A percentile compares a stretch with the other conserved stretches of the same genome.
Evolutionary conservation across 1,140 invertebrate species (phyloP).

Genomic region (Frieseomelitta varia): DNA sequence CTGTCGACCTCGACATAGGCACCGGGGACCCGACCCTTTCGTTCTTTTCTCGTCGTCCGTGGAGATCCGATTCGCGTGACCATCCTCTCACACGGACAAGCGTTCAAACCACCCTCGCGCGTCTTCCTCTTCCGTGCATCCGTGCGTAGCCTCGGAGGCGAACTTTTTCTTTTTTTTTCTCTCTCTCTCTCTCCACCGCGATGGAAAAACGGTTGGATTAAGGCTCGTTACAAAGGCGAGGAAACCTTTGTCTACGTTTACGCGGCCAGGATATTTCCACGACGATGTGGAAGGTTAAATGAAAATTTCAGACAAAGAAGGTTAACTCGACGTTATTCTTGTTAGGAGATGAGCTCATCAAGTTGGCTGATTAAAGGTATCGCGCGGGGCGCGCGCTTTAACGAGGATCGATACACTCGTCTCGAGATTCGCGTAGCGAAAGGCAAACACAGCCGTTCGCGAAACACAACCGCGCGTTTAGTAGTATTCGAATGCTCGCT

Average conservation of each 20-base stretch:
- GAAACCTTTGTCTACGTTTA: background rate
- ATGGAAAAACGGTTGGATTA: background rate
- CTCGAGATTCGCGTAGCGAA: background rate
- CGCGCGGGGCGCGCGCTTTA: background rate
- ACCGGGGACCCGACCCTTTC: background rate
- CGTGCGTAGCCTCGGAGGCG: background rate
- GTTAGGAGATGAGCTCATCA: background rate
- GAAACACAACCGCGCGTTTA: background rate
- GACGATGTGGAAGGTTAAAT: too few relatives aligned
- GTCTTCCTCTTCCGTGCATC: background rate
- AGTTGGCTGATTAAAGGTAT: background rate
- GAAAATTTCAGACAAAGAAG: too few relatives aligned
- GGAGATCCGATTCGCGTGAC: constrained; percentile 2
- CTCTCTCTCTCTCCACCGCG: background rate
- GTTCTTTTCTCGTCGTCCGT: constrained; percentile 6
- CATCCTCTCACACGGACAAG: constrained; percentile 23
- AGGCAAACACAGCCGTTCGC: background rate
- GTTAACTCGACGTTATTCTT: background rate
- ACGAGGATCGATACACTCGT: background rate
- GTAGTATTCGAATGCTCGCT: constrained; percentile 1
- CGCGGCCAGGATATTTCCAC: too few relatives aligned
- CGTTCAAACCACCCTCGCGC: constrained; percentile 15
- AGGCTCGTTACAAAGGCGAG: background rate
- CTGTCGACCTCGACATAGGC: background rate
- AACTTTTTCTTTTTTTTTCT: too few relatives aligned